Percentiles rank a stretch among this genome's conserved stretches.
These are phyloP conservation scores for Phenacoccus solenopsis DNA, from an alignment of 1,140 invertebrate species.

Conservation along the genomic window DNA sequence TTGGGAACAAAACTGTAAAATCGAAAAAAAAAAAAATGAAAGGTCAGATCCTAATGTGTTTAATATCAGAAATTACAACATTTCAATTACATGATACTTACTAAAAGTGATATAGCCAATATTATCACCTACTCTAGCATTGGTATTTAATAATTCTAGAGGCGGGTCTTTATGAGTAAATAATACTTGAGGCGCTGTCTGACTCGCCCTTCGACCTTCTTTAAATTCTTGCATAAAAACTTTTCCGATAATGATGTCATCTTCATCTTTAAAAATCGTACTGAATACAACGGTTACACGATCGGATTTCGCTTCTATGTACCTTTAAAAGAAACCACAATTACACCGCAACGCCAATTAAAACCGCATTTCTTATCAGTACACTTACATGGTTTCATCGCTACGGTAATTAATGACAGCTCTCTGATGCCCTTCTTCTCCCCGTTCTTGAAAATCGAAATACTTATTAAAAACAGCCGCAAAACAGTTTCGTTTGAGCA, in stretches of 20 bases:
- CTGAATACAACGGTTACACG: constrained; percentile 98
- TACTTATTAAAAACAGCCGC: constrained; percentile 99
- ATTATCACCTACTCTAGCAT: constrained; percentile 89
- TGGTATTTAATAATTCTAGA: constrained; percentile 82
- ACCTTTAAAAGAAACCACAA: constrained; percentile 44
- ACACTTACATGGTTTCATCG: constrained; percentile 93
- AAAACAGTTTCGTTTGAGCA: constrained; percentile 97
- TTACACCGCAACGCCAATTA: neutral
- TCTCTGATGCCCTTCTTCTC: constrained; percentile 75
- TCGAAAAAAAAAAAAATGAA: neutral
- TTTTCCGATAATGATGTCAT: constrained; percentile 97
- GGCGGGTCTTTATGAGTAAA: constrained; percentile 95
- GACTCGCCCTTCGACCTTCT: constrained; percentile 90
- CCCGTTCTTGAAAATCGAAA: constrained; percentile 93
- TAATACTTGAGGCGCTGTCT: constrained; percentile 83
- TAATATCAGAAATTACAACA: neutral
- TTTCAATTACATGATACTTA: constrained; percentile 36
- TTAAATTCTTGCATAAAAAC: constrained; percentile 98
- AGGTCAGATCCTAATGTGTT: neutral
- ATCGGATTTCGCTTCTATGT: constrained; percentile 95
- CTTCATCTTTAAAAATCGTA: constrained; percentile 95
- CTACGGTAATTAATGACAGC: constrained; percentile 97
- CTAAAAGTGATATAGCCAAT: constrained; percentile 99
- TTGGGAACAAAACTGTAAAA: constrained; percentile 76
- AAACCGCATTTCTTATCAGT: neutral